Base-by-base conservation (phyloP, 2,113 vertebrate species). In the Sigmodon hispidus region DNA sequence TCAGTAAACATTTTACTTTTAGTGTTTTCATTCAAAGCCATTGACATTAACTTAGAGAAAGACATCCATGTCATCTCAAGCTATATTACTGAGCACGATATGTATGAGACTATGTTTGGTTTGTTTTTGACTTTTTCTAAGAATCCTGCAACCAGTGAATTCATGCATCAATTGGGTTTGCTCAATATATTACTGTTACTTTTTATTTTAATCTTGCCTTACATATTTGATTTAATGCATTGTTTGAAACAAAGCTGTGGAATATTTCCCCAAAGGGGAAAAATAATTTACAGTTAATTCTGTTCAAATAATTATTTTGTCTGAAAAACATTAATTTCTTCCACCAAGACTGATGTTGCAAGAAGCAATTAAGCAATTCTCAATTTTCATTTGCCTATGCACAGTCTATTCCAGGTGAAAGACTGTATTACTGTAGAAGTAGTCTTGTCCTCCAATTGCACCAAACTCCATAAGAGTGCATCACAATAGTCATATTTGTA, bases 1-100 rank as follows among this genome's bases (percentile, higher is more conserved):
- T 95, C n/a, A 85, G 45, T 73, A 75, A 87, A 67, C 48, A 87
- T 92, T 89, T 94, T 8, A 83, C n/a, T 83, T 85, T 92, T 48
- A 89, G 76, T 90, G 50, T 3, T 21, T 91, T 52, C 17, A 55
- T 88, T 73, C 86, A 87, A 67, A 63, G 72, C 0, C 76, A 96
- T 92, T 94, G 2, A 73, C 2, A 65, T 97, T 63, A 40, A 1
- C 3, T 73, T 4, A 87, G 61, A 80, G 48, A 70, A 97, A 92
- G 24, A 0, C 0, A 50, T 96, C 22, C 50, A 34, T 22, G 17
- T 95, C 57, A n/a, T 90, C 0, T 84, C 29, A 70, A 22, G 69
- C 1, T 70, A 17, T 50, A 24, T 72, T 52, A 50, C n/a, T 65
- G n/a, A 91, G 1, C 26, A 40, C 65, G 63, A 67, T 90, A 84